A percentile compares a stretch with the other conserved stretches of the same genome.
phyloP scores from a whole-genome alignment of 2,888 invertebrate species.

The Acutogordius australiensis region DNA sequence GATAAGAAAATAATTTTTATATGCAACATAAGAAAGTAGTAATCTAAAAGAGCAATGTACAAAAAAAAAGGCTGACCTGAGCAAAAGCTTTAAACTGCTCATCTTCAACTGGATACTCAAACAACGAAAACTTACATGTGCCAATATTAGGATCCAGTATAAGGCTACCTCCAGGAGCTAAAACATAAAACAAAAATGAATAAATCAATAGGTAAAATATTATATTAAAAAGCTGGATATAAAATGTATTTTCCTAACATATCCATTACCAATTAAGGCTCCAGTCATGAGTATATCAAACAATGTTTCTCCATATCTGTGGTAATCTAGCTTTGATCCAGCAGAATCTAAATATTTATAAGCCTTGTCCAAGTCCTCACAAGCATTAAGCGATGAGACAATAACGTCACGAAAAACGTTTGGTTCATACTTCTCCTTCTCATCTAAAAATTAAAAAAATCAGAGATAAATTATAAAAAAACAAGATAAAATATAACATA shows the following conservation, averaged over 20 bases:
- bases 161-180: constrained; percentile 73
- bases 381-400: constrained; percentile 53
- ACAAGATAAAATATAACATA: too few relatives aligned
- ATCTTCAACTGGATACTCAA: constrained; percentile 54
- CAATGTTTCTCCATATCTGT: constrained; percentile 83
- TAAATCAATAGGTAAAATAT: too few relatives aligned
- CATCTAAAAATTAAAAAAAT: too few relatives aligned
- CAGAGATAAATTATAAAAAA: too few relatives aligned
- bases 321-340: constrained; percentile 80
- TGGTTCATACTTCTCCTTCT: constrained; percentile 98
- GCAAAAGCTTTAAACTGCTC: constrained; percentile 61
- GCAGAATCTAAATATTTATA: constrained; percentile 74
- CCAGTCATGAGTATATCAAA: constrained; percentile 93
- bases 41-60: too few relatives aligned
- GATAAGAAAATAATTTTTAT: too few relatives aligned
- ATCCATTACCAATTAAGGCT: constrained; percentile 61
- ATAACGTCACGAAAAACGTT: constrained; percentile 87
- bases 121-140: constrained; percentile 60
- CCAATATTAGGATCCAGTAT: constrained; percentile 53
- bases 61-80: too few relatives aligned
- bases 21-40: too few relatives aligned
- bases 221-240: too few relatives aligned
- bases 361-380: constrained; percentile 71
- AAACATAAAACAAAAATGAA: too few relatives aligned
- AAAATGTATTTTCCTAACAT: too few relatives aligned